Conservation (phyloP, 2,113 vertebrate species). For the Otocyon megalotis region DNA sequence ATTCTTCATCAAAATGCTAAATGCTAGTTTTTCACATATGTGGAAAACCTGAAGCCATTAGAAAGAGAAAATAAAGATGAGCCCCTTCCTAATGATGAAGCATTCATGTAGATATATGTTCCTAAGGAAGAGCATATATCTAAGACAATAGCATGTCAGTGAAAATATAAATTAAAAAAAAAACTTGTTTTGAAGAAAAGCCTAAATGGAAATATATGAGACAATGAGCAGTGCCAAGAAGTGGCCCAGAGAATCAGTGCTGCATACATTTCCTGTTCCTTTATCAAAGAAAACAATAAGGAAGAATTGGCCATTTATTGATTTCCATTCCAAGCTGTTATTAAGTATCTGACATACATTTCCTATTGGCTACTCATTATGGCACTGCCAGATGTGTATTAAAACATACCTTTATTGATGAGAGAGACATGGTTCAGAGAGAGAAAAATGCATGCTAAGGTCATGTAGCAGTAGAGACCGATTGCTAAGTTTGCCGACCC, state of each 20-base stretch:
- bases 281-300: neutral
- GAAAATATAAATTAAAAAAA: neutral
- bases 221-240: neutral
- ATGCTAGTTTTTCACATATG: neutral
- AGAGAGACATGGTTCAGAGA: neutral
- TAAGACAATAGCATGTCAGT: neutral
- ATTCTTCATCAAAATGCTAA: neutral
- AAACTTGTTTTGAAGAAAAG: constrained; percentile 12
- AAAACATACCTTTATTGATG: neutral
- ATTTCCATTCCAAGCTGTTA: neutral
- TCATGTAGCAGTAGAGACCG: neutral
- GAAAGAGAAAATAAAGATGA: neutral
- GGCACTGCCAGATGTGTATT: neutral
- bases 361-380: neutral
- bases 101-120: neutral
- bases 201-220: neutral
- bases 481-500: accelerated
- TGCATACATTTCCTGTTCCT: neutral
- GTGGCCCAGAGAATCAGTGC: neutral
- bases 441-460: neutral
- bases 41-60: neutral
- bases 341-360: neutral
- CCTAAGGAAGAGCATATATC: neutral
- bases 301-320: neutral
- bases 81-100: neutral